Base-by-base conservation (phyloP, 2,113 vertebrate genomes). In the Perognathus longimembris region DNA sequence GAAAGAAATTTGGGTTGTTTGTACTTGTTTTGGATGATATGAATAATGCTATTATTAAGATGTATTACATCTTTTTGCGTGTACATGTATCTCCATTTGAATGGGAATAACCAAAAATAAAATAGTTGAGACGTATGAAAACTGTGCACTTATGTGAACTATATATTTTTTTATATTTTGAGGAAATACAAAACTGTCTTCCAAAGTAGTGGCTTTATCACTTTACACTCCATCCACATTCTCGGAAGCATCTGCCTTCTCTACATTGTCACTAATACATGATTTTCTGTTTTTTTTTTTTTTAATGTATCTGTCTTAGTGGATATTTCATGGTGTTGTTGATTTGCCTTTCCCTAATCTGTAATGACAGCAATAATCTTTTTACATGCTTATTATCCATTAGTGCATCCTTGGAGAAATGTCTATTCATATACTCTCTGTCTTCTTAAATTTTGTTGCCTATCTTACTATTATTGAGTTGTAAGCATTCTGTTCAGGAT, bases 111-210 rank as follows among this genome's bases (percentile, higher is more conserved):
- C 38, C 24, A 67, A 9, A 8, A 77, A 2, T 63, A 7, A 7
- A 50, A 81, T 12, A 66, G 24, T 38, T 92, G 22, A 92, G 36
- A 79, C 57, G n/a, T 63, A 64, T 1, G 40, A 34, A 73, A 89
- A 61, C 7, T 42, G 34, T 22, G 1, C 42, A 14, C 71, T 82
- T 77, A 92, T 1, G 40, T 38, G 69, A 89, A 67, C 6, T 40
- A 32, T 18, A 1, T 50, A 14, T 75, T 81, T n/a, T 45, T 11
- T 81, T 90, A 59, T 32, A 89, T 94, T 92, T 91, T 81, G n/a
- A 92, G n/a, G 12, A 78, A 76, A 1, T 38, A 12, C 12, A 36
- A 71, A 81, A 78, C 15, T 57, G 7, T 77, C 91, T 92, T 85
- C 24, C 38, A 63, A 28, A 57, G 76, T 59, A 66, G 21, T 21